Evolutionary conservation across 2,113 vertebrate species (phyloP), one percentile per base, ranked within the genome.

Genomic region (Halichoerus grypus): DNA sequence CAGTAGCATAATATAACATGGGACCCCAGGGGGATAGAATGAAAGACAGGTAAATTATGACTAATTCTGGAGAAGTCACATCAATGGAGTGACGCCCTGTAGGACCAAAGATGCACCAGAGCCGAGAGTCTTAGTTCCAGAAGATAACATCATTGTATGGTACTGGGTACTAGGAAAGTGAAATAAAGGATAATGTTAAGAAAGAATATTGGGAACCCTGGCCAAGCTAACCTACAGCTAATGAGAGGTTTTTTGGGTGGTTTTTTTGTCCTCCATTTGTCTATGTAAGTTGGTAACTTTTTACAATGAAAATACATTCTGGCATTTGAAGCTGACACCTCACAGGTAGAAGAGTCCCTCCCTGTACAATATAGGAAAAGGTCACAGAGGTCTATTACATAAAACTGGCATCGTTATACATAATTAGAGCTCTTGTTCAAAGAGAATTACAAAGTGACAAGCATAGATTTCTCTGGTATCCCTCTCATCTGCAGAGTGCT

Each of bases 301-400:
- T 77, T 65, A 91, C 36, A 97, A 79, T 46, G 5, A 80, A 80
- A 96, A 67, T 21, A 36, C 22, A 77, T 63, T 49, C 33, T 92
- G 39, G 14, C 28, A 92, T 80, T 95, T 90, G 63, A 83, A 87
- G 24, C 49, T 89, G 22, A 87, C 26, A 9, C 7, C 7, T 24
- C 9, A 36, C 42, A 89, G 65, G 22, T n/a, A 85, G 72, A 67
- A 87, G 10, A 15, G 22, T 77, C 33, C 10, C 11, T 93, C 10
- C 1, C 14, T 11, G 53, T 16, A 94, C 42, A 91, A 39, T 63
- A 82, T 0, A 83, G 33, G 10, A 31, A 94, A 96, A 96, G 7
- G 24, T 46, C 61, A 93, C 49, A 39, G 63, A 53, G 36, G 7
- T 36, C 26, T 49, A 59, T 51, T 94, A 39, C 19, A 61, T 94